phyloP scores from a whole-genome alignment of 2,797 vertebrate genomes.

The Nannoperca obscura region DNA sequence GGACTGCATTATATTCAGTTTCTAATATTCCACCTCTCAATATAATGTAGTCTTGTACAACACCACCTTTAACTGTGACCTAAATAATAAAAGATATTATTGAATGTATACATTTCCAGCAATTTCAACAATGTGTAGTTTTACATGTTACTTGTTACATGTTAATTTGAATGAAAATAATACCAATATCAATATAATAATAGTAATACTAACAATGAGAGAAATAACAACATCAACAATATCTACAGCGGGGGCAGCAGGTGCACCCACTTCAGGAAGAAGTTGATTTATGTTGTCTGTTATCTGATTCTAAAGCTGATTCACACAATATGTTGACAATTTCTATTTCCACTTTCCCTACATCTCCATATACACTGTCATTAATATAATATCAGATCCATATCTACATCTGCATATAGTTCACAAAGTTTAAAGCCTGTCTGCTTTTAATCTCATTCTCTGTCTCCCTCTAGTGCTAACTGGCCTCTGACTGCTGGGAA shows the following conservation, averaged over 20 bases:
- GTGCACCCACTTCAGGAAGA: no score
- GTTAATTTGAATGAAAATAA: no score
- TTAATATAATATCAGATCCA: background rate
- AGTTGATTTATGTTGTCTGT: no score
- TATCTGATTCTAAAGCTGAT: background rate
- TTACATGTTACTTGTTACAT: no score
- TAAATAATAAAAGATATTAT: background rate
- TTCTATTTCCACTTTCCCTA: background rate
- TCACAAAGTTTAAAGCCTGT: slow-evolving; percentile 9
- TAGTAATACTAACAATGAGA: no score
- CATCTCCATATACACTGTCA: background rate
- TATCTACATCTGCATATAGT: slow-evolving; percentile 12
- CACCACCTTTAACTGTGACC: background rate
- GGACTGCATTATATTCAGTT: no score
- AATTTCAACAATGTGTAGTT: no score
- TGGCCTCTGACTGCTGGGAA: slow-evolving; percentile 12
- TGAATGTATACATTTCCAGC: background rate
- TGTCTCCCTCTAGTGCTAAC: slow-evolving; percentile 83
- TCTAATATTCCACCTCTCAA: background rate
- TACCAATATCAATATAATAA: no score
- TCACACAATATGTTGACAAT: background rate
- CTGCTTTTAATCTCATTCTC: slow-evolving; percentile 64
- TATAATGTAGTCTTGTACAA: background rate
- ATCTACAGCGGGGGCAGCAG: no score
- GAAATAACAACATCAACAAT: no score